Percentiles rank a stretch among this genome's conserved stretches.
Evolutionary conservation across 1,140 invertebrate species (phyloP).

Genomic region (Hylaeus anthracinus): DNA sequence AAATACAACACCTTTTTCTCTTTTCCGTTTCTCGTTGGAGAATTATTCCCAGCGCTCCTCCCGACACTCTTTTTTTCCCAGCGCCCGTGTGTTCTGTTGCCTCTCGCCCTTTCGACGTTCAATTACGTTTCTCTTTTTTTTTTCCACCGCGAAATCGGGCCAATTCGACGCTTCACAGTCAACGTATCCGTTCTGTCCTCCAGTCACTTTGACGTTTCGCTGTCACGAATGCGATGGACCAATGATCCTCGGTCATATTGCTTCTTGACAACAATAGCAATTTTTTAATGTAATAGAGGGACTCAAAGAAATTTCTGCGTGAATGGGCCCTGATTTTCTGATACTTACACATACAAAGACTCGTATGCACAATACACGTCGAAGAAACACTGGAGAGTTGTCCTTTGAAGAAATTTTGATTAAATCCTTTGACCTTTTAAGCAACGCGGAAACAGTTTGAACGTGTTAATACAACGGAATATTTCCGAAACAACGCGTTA

Average conservation of each 20-base stretch:
- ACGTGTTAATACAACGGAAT: background rate
- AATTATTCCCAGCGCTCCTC: background rate
- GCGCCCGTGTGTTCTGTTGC: too few relatives aligned
- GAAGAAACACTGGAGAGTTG: too few relatives aligned
- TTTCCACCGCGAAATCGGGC: background rate
- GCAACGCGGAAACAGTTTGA: background rate
- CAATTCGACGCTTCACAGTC: too few relatives aligned
- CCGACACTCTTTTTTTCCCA: background rate
- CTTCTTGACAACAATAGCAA: too few relatives aligned
- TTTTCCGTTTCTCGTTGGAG: background rate
- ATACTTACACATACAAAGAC: too few relatives aligned
- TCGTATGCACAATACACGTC: too few relatives aligned
- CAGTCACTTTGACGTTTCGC: background rate
- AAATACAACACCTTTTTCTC: conserved; percentile 9
- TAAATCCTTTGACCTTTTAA: background rate
- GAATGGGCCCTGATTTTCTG: too few relatives aligned
- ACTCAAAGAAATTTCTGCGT: too few relatives aligned
- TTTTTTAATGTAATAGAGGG: too few relatives aligned
- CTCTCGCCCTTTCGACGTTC: background rate
- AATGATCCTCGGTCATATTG: background rate
- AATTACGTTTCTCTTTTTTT: background rate
- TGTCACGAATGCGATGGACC: background rate
- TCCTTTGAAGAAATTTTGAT: background rate
- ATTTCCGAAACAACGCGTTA: background rate
- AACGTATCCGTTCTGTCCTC: background rate